A percentile compares a stretch with the other conserved stretches of the same genome.
Evolutionary conservation across 2,888 invertebrate genomes (phyloP).

Genomic region (Phaedon cochleariae): DNA sequence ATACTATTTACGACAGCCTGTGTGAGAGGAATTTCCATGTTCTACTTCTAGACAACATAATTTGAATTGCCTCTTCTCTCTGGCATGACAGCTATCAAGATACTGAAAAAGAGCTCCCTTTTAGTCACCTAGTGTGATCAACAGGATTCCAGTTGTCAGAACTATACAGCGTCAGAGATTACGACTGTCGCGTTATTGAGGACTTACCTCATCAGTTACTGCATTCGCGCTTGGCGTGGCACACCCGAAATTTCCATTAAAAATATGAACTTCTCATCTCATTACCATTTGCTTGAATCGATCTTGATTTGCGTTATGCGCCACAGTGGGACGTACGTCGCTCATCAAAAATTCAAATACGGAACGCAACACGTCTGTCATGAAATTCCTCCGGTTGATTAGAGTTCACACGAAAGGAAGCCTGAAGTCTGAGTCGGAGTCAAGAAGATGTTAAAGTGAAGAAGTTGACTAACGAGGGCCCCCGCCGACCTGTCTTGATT

Average conservation of each 20-base stretch:
- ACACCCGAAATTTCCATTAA: background rate
- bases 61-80: too few relatives aligned
- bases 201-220: background rate
- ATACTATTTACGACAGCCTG: too few relatives aligned
- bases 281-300: background rate
- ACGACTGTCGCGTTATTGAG: background rate
- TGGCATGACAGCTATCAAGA: too few relatives aligned
- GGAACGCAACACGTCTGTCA: slow-evolving; percentile 7
- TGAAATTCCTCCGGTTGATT: slow-evolving; percentile 42
- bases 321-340: background rate
- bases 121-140: too few relatives aligned
- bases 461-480: slow-evolving; percentile 56
- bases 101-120: too few relatives aligned
- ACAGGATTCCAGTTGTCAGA: too few relatives aligned
- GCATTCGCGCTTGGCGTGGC: background rate
- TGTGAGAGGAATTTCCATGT: too few relatives aligned
- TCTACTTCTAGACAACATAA: too few relatives aligned
- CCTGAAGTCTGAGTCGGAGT: slow-evolving; percentile 38
- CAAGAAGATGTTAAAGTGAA: slow-evolving; percentile 47
- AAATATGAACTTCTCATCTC: background rate
- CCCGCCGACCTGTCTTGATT: slow-evolving; percentile 51
- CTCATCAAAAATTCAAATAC: slow-evolving; percentile 4
- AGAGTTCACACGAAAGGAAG: slow-evolving; percentile 41
- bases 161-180: too few relatives aligned
- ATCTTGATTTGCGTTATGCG: background rate